Percentiles rank a stretch among this genome's conserved stretches.
phyloP scores from a whole-genome alignment of 2,888 invertebrate genomes.

The Tenthredo amoena region DNA sequence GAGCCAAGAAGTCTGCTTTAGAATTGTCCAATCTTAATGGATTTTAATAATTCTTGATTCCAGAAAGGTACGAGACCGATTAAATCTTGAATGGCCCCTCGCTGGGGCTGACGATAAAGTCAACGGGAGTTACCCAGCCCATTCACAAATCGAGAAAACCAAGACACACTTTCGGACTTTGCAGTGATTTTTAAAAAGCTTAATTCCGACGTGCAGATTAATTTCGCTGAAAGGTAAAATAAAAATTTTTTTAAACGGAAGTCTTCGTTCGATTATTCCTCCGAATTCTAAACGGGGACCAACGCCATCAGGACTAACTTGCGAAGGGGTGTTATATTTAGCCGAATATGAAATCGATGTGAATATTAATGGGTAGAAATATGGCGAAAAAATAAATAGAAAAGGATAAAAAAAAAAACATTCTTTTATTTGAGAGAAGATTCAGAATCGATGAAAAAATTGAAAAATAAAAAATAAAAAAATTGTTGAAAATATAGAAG shows the following conservation, averaged over 20 bases:
- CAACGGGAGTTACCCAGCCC: background rate
- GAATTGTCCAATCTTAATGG: constrained; percentile 39
- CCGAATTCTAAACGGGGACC: background rate
- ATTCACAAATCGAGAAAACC: background rate
- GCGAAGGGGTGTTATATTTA: background rate
- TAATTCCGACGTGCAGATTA: background rate
- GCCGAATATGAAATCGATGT: background rate
- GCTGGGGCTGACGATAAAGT: background rate
- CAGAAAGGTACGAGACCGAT: constrained; percentile 27
- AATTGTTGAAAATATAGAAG: constrained; percentile 14
- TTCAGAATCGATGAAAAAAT: background rate
- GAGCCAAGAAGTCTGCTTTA: background rate
- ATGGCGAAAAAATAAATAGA: background rate
- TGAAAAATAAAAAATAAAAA: background rate
- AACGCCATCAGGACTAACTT: background rate
- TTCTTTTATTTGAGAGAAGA: background rate
- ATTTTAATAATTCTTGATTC: constrained; percentile 47
- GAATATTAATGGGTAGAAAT: background rate
- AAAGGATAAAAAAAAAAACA: background rate
- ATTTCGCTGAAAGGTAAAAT: background rate
- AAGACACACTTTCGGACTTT: background rate
- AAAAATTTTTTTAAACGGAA: background rate
- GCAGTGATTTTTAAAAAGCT: constrained; percentile 18
- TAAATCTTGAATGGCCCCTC: constrained; percentile 31
- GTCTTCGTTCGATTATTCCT: background rate